Evolutionary conservation across 2,797 vertebrate species (phyloP).

Genomic region (Chiloscyllium punctatum): DNA sequence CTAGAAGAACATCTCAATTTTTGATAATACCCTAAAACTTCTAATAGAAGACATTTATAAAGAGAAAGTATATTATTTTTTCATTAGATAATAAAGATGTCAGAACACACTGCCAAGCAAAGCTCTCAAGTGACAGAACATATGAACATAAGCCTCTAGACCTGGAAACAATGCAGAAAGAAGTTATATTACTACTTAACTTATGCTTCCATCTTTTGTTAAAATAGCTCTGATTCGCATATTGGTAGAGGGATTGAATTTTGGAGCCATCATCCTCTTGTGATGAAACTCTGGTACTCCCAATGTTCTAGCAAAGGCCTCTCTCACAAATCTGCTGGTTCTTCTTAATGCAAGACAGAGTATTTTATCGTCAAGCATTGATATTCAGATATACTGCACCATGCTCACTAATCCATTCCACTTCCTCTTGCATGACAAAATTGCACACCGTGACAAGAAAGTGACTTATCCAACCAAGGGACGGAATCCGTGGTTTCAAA

Average conservation of each 20-base stretch:
- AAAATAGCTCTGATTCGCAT: not conserved
- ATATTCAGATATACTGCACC: not conserved
- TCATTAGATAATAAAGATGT: not conserved
- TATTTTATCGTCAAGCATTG: not conserved
- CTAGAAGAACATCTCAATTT: not conserved
- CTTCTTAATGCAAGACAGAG: not conserved
- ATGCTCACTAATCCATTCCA: not conserved
- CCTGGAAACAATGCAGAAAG: not conserved
- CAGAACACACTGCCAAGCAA: not conserved
- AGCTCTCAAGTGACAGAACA: not conserved
- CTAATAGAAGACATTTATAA: not conserved
- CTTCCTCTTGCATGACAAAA: not conserved
- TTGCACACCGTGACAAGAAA: not conserved
- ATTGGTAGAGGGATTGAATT: too few relatives aligned
- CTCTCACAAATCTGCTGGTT: not conserved
- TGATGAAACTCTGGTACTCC: not conserved
- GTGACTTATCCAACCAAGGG: not conserved
- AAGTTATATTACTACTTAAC: not conserved
- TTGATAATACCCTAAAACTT: not conserved
- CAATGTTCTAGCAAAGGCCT: not conserved
- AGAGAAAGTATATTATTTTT: not conserved
- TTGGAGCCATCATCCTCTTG: not conserved
- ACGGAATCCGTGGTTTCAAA: not conserved
- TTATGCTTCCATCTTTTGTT: not conserved
- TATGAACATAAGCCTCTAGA: not conserved